Conservation (phyloP, 1,140 invertebrate genomes). For the Plodia interpunctella region DNA sequence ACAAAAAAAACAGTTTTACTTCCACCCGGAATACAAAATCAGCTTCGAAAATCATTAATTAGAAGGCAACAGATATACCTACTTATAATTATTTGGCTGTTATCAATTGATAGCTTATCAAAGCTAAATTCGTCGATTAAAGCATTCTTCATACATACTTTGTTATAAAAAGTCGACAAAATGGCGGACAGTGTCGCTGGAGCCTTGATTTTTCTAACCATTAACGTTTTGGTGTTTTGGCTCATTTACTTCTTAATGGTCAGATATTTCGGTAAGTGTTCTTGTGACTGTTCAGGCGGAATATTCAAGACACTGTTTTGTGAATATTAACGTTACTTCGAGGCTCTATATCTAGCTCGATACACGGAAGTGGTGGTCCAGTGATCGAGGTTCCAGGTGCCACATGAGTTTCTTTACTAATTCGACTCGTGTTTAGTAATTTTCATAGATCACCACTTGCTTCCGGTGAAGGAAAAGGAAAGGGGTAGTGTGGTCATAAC, state of each 20-base stretch:
- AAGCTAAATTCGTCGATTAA: not conserved
- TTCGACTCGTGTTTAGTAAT: no score
- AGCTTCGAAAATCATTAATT: not conserved
- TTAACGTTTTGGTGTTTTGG: conserved; percentile 55
- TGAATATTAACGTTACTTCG: no score
- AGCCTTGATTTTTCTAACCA: conserved; percentile 43
- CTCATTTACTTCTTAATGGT: conserved; percentile 45
- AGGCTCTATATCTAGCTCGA: no score
- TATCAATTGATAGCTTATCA: not conserved
- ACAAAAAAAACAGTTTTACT: no score
- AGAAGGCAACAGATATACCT: not conserved
- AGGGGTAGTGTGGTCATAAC: no score
- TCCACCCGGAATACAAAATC: not conserved
- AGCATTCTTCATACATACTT: not conserved
- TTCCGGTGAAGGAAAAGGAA: no score
- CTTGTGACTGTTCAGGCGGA: not conserved
- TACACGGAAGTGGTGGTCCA: no score
- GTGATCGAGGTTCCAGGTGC: no score
- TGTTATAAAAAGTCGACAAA: conserved; percentile 6
- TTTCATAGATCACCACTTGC: no score
- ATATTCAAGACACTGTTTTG: no score
- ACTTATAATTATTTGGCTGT: not conserved
- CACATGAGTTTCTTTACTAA: no score
- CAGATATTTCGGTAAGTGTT: conserved; percentile 45
- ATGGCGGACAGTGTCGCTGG: conserved; percentile 37